Conservation (phyloP, 1,140 invertebrate species). For the Antheraea pernyi region DNA sequence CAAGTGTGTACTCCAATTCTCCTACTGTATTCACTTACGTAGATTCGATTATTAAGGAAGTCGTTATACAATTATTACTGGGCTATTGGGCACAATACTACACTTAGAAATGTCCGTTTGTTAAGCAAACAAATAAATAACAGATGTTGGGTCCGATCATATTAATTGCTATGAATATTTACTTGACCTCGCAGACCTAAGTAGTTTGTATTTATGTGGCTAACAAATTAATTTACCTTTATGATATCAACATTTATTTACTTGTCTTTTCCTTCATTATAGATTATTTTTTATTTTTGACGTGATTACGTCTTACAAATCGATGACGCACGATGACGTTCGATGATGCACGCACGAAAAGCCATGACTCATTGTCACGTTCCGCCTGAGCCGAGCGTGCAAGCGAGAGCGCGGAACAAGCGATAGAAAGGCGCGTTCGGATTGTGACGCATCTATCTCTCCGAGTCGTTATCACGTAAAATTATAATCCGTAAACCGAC, state of each 20-base stretch:
- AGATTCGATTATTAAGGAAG: slow-evolving; percentile 34
- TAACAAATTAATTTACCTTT: slow-evolving; percentile 2
- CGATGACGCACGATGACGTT: no score
- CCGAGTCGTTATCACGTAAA: no score
- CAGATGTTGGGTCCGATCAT: neutral
- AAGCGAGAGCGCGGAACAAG: no score
- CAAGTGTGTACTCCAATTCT: neutral
- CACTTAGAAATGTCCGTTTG: slow-evolving; percentile 5
- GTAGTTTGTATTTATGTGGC: neutral
- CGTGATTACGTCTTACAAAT: no score
- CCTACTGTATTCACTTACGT: slow-evolving; percentile 7
- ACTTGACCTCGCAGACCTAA: slow-evolving; percentile 2
- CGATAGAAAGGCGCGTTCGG: no score
- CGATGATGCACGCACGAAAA: no score
- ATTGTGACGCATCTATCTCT: no score
- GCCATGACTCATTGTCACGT: no score
- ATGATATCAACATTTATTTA: neutral
- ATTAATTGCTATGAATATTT: slow-evolving; percentile 6
- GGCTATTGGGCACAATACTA: neutral
- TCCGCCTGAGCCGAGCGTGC: no score
- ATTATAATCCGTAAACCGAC: no score
- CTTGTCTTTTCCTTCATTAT: neutral
- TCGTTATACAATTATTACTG: slow-evolving; percentile 24
- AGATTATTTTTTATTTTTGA: neutral
- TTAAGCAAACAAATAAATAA: slow-evolving; percentile 1